Evolutionary conservation across 2,888 invertebrate species (phyloP), one percentile per base, ranked within the genome.

Genomic region (Fragum whitleyi): DNA sequence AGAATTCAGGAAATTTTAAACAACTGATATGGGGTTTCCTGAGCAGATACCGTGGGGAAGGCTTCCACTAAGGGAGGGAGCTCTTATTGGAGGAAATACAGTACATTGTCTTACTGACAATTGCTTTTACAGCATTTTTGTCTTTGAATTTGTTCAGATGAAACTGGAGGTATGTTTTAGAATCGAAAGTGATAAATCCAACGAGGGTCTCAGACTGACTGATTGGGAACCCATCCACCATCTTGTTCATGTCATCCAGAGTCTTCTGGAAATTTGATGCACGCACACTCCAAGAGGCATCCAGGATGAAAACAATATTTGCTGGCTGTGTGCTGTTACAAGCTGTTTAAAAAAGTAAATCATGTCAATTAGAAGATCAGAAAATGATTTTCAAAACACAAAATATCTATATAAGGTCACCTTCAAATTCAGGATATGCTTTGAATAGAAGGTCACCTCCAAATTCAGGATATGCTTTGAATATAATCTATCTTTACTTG

Each of bases 281-380:
- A 7, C 90, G 90, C 29, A 91, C 89, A 76, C 91, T 91, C 32
- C 91, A 91, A 23, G 91, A 90, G 7, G 90, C 89, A 82, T 93
- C 93, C 42, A 93, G 79, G 32, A 92, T 86, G 82, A 92, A 92
- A 6, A 88, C 88, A 21, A 93, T 87, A 81, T 92, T 92, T 0
- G 90, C 91, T 21, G 86, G 88, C 74, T 81, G 80, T 0, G 87
- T 73, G 1, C 85, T 82, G 47, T 75, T 81, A 51, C 90, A 88
- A 6, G 81, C 88, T 90, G 77, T 14, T 47, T 36, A 6, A 36
- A 36, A 36, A n/a, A n/a, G n/a, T n/a, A n/a, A n/a, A n/a, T n/a
- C n/a, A n/a, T n/a, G n/a, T n/a, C n/a, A n/a, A n/a, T n/a, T n/a
- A n/a, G n/a, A n/a, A n/a, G n/a, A n/a, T n/a, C n/a, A n/a, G n/a